Percentiles rank a stretch among this genome's conserved stretches.
These are phyloP conservation scores for Abrostola triplasia DNA, from an alignment of 2,888 invertebrate species.

Conservation along the genomic window DNA sequence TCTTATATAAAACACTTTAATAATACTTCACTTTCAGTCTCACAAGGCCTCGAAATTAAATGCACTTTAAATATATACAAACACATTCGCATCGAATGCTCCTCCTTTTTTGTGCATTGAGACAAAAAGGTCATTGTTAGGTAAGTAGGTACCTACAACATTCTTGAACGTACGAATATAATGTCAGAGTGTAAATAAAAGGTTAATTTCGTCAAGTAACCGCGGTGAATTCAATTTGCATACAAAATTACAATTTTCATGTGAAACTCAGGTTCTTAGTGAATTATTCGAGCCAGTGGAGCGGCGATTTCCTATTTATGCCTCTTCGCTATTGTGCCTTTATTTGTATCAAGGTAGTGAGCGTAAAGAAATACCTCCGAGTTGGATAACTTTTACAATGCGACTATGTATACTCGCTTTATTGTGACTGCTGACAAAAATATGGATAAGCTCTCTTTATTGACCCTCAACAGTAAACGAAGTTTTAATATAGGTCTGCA, in stretches of 20 bases:
- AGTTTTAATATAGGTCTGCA: too few species aligned
- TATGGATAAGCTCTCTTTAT: too few species aligned
- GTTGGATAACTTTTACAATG: constrained; percentile 67
- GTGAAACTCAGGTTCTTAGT: constrained; percentile 81
- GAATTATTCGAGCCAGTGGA: constrained; percentile 86
- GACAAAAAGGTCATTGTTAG: constrained; percentile 54
- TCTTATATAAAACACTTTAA: background rate
- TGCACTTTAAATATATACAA: constrained; percentile 18
- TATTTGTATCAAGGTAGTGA: constrained; percentile 82
- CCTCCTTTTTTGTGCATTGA: constrained; percentile 42
- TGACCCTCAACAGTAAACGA: too few species aligned
- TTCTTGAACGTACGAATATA: constrained; percentile 52
- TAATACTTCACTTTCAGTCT: constrained; percentile 3
- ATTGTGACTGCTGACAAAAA: constrained; percentile 27
- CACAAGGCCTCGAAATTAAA: constrained; percentile 18
- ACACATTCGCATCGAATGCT: constrained; percentile 18
- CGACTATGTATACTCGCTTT: constrained; percentile 32
- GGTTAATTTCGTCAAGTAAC: constrained; percentile 68
- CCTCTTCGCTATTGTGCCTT: constrained; percentile 79
- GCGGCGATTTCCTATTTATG: constrained; percentile 85
- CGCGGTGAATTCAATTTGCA: constrained; percentile 80
- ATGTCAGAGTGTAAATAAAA: constrained; percentile 65
- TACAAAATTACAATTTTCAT: constrained; percentile 85
- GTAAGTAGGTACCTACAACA: constrained; percentile 45
- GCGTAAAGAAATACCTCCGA: constrained; percentile 75